These are phyloP conservation scores for Hiodon tergisus DNA, from an alignment of 2,113 vertebrate genomes.

Conservation along the genomic window DNA sequence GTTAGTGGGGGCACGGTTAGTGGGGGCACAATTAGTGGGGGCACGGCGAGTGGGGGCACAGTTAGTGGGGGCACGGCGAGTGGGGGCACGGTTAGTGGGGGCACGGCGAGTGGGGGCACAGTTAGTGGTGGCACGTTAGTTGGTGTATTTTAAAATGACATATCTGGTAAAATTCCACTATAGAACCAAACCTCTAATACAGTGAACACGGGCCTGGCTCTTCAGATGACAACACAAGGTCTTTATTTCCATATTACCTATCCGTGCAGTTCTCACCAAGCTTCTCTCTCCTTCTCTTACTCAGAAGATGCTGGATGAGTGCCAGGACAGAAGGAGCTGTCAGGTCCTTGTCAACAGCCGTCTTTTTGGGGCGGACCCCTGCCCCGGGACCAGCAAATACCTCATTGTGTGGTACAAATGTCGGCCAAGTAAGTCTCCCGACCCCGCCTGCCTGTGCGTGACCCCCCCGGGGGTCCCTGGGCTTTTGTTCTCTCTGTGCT, in stretches of 20 bases:
- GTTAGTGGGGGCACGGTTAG: too few species aligned
- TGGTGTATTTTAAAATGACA: too few species aligned
- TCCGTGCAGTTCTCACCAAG: conserved; percentile 11
- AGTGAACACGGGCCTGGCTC: too few species aligned
- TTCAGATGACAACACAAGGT: neutral
- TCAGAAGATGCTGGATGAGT: conserved; percentile 86
- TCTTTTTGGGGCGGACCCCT: conserved; percentile 76
- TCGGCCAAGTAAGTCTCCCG: conserved; percentile 76
- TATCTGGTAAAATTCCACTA: too few species aligned
- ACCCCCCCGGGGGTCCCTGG: neutral
- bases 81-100: too few species aligned
- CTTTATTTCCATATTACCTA: conserved; percentile 12
- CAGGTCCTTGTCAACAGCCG: conserved; percentile 80
- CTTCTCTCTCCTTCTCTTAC: neutral
- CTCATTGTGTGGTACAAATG: conserved; percentile 85
- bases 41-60: too few species aligned
- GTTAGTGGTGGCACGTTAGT: too few species aligned
- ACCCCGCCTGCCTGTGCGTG: neutral
- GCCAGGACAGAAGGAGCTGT: conserved; percentile 83
- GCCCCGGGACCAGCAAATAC: conserved; percentile 76
- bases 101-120: too few species aligned
- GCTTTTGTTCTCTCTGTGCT: neutral
- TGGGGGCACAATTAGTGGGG: too few species aligned
- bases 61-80: too few species aligned
- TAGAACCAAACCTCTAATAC: too few species aligned